Percentiles rank a stretch among this genome's conserved stretches.
phyloP scores from a whole-genome alignment of 1,140 invertebrate species.

The Apolygus lucorum region DNA sequence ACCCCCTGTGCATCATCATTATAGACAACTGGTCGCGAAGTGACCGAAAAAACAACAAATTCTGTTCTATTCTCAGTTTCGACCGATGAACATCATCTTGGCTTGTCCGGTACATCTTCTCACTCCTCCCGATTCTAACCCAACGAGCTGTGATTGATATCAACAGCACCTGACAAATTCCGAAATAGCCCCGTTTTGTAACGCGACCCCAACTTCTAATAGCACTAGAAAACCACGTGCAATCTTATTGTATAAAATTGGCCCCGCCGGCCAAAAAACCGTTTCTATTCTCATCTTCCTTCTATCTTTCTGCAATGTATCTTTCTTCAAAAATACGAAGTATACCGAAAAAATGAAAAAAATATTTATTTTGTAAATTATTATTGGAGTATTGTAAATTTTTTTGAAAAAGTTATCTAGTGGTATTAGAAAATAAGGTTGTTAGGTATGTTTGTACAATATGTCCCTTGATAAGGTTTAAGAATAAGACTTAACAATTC shows the following conservation, averaged over 20 bases:
- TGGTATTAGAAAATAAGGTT: conserved; percentile 28
- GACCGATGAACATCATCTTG: conserved; percentile 17
- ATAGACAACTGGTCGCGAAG: too few relatives aligned
- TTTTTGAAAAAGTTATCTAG: conserved; percentile 24
- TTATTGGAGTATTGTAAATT: background rate
- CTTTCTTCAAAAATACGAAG: background rate
- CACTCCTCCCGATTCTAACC: background rate
- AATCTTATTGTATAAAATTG: background rate
- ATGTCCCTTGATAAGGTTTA: conserved; percentile 18
- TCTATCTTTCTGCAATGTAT: too few relatives aligned
- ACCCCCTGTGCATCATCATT: too few relatives aligned
- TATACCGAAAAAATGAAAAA: conserved; percentile 24
- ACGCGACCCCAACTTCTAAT: conserved; percentile 11
- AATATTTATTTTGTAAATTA: background rate
- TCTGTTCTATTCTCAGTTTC: conserved; percentile 25
- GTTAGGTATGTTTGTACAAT: conserved; percentile 28
- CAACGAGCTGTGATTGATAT: background rate
- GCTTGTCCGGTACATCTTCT: background rate
- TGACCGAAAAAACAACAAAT: too few relatives aligned
- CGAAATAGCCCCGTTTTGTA: background rate
- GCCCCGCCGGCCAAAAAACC: background rate
- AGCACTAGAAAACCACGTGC: conserved; percentile 18
- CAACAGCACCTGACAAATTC: background rate
- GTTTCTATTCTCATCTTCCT: background rate
- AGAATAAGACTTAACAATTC: conserved; percentile 29